These are phyloP conservation scores for Drosophila parvula DNA, from an alignment of 1,140 invertebrate species.

Conservation along the genomic window DNA sequence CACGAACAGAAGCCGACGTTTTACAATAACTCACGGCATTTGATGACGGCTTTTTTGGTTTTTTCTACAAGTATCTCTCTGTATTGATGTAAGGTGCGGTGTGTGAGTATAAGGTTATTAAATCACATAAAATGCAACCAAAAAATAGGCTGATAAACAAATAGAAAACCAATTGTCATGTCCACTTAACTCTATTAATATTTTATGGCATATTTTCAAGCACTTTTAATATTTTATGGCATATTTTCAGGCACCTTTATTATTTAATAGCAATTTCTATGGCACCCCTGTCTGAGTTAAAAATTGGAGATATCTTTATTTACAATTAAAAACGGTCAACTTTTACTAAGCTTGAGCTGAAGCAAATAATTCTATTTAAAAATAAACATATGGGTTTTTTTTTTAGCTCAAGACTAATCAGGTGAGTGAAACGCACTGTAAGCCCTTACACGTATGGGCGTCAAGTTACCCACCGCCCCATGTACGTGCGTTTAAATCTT, in stretches of 20 bases:
- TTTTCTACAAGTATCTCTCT: constrained; percentile 24
- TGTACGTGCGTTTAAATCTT: constrained; percentile 81
- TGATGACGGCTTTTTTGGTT: constrained; percentile 66
- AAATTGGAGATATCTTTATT: background rate
- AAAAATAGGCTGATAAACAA: no score
- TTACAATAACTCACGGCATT: constrained; percentile 77
- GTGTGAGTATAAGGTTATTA: background rate
- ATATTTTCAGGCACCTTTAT: background rate
- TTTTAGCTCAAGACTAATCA: constrained; percentile 5
- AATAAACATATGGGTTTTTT: background rate
- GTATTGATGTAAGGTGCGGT: constrained; percentile 18
- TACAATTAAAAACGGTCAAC: background rate
- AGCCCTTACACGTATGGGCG: background rate
- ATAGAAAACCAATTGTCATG: no score
- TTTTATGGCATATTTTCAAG: no score
- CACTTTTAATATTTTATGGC: background rate
- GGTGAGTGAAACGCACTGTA: constrained; percentile 24
- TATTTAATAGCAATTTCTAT: background rate
- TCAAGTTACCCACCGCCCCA: constrained; percentile 45
- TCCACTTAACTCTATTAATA: no score
- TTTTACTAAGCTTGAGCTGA: background rate
- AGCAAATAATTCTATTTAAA: background rate
- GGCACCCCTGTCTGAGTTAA: background rate
- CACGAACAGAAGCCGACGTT: constrained; percentile 54
- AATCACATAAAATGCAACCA: background rate